A percentile compares a stretch with the other conserved stretches of the same genome.
These are phyloP conservation scores for Drosophila tristis DNA, from an alignment of 1,140 invertebrate species.

Conservation along the genomic window DNA sequence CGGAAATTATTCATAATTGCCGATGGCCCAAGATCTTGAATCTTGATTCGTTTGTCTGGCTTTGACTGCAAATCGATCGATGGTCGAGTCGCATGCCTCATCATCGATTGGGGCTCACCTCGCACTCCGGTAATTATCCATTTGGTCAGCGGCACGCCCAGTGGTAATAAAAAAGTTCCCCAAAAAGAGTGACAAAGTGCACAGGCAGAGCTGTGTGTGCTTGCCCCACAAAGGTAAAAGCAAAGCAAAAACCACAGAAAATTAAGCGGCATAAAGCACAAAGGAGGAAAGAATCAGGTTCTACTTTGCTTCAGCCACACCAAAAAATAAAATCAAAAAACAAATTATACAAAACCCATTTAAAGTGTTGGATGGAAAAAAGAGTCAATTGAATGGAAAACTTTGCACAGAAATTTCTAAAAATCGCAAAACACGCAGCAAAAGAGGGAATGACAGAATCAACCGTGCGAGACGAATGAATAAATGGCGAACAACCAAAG, in stretches of 20 bases:
- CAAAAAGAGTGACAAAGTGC: slow-evolving; percentile 30
- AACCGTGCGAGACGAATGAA: slow-evolving; percentile 34
- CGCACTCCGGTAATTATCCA: slow-evolving; percentile 38
- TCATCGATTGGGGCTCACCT: slow-evolving; percentile 16
- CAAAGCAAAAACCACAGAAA: slow-evolving; percentile 49
- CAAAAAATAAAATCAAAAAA: slow-evolving; percentile 5
- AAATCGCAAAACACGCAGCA: slow-evolving; percentile 18
- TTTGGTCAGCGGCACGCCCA: slow-evolving; percentile 44
- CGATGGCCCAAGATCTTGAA: slow-evolving; percentile 6
- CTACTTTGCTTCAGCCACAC: slow-evolving; percentile 11
- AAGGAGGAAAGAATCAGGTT: slow-evolving; percentile 16
- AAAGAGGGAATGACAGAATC: slow-evolving; percentile 9
- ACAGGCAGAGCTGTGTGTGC: slow-evolving; percentile 14
- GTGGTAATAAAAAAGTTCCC: slow-evolving; percentile 13
- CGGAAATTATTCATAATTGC: slow-evolving; percentile 41
- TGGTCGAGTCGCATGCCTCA: slow-evolving; percentile 15
- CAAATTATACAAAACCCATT: background rate
- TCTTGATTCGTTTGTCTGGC: slow-evolving; percentile 1
- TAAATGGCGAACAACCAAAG: background rate
- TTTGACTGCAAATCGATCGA: slow-evolving; percentile 15
- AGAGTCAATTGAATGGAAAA: slow-evolving; percentile 5
- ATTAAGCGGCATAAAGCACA: slow-evolving; percentile 45
- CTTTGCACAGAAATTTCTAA: slow-evolving; percentile 11
- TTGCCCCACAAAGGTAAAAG: slow-evolving; percentile 33
- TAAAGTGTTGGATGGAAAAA: too few relatives aligned